These are phyloP conservation scores for Heteronetta atricapilla DNA, from an alignment of 2,113 vertebrate species.

Conservation along the genomic window DNA sequence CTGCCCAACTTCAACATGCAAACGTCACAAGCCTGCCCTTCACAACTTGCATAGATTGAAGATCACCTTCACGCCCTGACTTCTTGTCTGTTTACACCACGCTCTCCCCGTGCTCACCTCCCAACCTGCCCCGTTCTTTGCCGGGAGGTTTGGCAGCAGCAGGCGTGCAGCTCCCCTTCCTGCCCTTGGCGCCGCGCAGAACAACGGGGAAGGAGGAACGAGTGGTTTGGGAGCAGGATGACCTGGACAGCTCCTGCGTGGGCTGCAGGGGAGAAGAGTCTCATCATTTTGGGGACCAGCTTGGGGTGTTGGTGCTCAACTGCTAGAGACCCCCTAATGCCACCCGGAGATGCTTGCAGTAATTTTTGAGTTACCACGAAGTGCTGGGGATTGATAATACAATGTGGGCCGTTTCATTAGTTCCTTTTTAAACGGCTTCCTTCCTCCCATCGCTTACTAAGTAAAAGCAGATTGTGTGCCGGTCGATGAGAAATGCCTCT, in stretches of 20 bases:
- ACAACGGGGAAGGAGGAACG: neutral
- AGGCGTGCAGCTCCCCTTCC: accelerated
- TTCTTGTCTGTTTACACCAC: neutral
- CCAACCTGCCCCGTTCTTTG: neutral
- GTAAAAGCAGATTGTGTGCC: neutral
- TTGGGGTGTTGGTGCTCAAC: neutral
- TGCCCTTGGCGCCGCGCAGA: neutral
- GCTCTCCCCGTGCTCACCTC: neutral
- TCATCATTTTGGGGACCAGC: neutral
- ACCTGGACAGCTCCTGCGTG: slow-evolving; percentile 9
- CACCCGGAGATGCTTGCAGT: neutral
- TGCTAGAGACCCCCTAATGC: neutral
- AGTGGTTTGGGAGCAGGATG: neutral
- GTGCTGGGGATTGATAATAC: neutral
- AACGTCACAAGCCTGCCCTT: neutral
- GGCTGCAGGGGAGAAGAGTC: slow-evolving; percentile 27
- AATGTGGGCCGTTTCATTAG: neutral
- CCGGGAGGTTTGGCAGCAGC: neutral
- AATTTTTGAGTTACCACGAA: neutral
- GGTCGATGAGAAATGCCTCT: neutral
- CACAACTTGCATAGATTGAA: neutral
- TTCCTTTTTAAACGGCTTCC: slow-evolving; percentile 22
- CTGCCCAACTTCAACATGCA: neutral
- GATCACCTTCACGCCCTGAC: neutral
- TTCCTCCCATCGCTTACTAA: neutral